Conservation (phyloP, 2,888 invertebrate species). For the Brenthis ino region DNA sequence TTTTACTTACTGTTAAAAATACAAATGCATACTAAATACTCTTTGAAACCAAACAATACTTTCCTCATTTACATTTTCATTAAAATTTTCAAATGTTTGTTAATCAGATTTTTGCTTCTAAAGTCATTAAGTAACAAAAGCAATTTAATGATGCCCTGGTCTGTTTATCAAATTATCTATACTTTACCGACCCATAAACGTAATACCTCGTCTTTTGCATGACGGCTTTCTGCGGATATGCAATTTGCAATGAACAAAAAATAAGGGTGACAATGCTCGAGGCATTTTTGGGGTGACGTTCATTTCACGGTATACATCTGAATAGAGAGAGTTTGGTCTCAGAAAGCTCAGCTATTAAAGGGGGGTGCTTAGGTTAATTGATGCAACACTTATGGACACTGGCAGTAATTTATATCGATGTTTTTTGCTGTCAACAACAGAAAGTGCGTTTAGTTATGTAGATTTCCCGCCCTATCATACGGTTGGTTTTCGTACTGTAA, state of each 20-base stretch:
- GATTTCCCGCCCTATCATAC: conserved; percentile 47
- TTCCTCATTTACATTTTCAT: conserved; percentile 8
- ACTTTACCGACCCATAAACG: conserved; percentile 28
- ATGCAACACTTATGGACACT: conserved; percentile 39
- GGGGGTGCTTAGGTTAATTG: conserved; percentile 46
- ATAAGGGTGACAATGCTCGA: conserved; percentile 59
- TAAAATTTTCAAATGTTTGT: conserved; percentile 7
- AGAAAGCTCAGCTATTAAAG: conserved; percentile 45
- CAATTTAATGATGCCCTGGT: conserved; percentile 19
- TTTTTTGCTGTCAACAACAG: conserved; percentile 63
- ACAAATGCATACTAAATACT: neutral
- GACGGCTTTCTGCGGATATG: conserved; percentile 44
- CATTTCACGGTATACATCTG: conserved; percentile 57
- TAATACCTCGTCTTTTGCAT: conserved; percentile 22
- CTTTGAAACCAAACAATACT: neutral
- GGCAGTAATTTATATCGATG: conserved; percentile 51
- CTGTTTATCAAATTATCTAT: conserved; percentile 28
- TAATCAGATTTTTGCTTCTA: neutral
- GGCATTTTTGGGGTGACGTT: conserved; percentile 53
- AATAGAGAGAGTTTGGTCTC: conserved; percentile 53
- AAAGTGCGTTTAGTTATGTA: conserved; percentile 59
- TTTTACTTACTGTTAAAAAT: neutral
- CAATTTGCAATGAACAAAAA: conserved; percentile 59
- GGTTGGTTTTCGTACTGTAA: neutral
- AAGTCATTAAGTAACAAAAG: conserved; percentile 24